A percentile compares a stretch with the other conserved stretches of the same genome.
These are phyloP conservation scores for Heteromormyrus szaboi DNA, from an alignment of 2,797 vertebrate species.

Conservation along the genomic window DNA sequence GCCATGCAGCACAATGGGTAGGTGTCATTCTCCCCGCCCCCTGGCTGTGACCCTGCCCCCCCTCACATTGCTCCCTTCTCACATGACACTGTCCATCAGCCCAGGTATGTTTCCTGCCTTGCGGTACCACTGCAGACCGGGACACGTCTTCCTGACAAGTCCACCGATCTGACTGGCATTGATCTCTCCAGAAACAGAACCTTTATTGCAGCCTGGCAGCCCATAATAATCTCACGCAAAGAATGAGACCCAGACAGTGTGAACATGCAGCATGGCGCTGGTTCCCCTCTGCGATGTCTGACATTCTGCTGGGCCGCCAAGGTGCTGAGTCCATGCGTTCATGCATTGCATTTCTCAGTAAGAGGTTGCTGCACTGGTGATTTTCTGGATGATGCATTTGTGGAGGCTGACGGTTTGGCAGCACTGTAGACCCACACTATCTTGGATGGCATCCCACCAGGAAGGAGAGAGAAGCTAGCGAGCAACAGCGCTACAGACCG, in stretches of 20 bases:
- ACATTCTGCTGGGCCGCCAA: not conserved
- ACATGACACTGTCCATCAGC: not conserved
- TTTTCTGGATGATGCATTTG: not conserved
- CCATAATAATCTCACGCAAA: not conserved
- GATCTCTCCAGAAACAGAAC: not conserved
- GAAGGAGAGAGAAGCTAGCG: not conserved
- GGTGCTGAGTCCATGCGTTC: not conserved
- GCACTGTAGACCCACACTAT: not conserved
- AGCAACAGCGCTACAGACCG: not conserved
- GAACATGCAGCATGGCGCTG: not conserved
- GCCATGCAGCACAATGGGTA: slow-evolving; percentile 74
- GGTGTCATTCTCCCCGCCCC: slow-evolving; percentile 44
- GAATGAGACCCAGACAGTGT: not conserved
- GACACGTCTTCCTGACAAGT: not conserved
- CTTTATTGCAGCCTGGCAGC: not conserved
- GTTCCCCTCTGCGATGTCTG: not conserved
- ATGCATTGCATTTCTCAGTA: not conserved
- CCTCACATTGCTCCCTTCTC: not conserved
- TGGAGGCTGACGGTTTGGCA: not conserved
- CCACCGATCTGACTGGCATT: not conserved
- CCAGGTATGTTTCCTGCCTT: not conserved
- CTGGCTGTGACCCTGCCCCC: not conserved
- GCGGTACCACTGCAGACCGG: not conserved
- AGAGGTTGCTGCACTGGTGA: not conserved
- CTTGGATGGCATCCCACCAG: not conserved